Evolutionary conservation across 2,888 invertebrate species (phyloP), one percentile per base, ranked within the genome.

Genomic region (Altica lythri): DNA sequence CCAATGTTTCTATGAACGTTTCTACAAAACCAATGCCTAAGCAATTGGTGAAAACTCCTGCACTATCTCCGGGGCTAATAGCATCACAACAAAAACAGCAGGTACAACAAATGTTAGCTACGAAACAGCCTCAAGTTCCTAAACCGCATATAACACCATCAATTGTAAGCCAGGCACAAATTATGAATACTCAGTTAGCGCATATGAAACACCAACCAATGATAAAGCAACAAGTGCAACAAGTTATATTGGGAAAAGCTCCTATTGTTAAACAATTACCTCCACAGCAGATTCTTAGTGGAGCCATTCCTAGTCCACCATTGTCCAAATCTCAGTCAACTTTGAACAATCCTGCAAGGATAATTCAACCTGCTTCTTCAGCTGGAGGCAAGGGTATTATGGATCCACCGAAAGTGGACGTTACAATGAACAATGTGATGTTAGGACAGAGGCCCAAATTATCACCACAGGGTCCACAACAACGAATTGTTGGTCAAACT

Each of bases 291-390:
- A 73, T 83, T 22, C 74, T 79, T 2, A 79, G 79, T 5, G 78
- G 79, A 14, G 80, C 80, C 10, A 79, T 83, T 9, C 79, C 81
- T 4, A 84, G 82, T 72, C 68, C 69, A 6, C 69, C 71, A 5
- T 47, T 67, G 38, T 63, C 55, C 30, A 65, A 62, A 43, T 42
- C 59, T 19, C 50, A 52, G 48, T 35, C 61, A 29, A 38, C 63
- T 13, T 47, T 62, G 37, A 49, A 44, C 9, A 45, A 54, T 9
- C 47, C 59, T 34, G 56, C 59, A 35, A 54, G 67, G 54, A 57
- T 83, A 13, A 81, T 86, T 46, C 85, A 86, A 10, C 55, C 79
- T 81, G 70, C 85, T 81, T 18, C n/a, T 45, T 69, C 61, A 82
- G 79, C 72, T 52, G 57, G 62, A 18, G 65, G 66, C 1, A 76